Evolutionary conservation across 1,140 invertebrate genomes (phyloP), one percentile per base, ranked within the genome.

Genomic region (Matsumurasca onukii): DNA sequence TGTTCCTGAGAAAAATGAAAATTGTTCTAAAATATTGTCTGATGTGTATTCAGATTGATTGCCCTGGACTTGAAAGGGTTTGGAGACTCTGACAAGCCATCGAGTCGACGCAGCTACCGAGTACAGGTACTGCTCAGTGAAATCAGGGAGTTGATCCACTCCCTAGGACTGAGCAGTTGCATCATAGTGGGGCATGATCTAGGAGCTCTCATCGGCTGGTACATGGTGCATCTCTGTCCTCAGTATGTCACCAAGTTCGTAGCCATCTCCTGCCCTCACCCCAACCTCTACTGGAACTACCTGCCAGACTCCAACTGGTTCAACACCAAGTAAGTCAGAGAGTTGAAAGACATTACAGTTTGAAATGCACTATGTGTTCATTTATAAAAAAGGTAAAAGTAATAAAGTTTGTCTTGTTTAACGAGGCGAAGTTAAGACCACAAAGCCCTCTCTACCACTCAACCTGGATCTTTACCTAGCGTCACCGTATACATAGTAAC

Each of bases 21-120:
- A n/a, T n/a, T n/a, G n/a, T n/a, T n/a, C n/a, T n/a, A n/a, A n/a
- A n/a, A n/a, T n/a, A n/a, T n/a, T n/a, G n/a, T n/a, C n/a, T n/a
- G n/a, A 20, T 69, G 72, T 67, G 75, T 78, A 77, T 77, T 69
- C 74, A 91, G 89, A 71, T 87, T 91, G 22, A 82, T 93, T 12
- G 90, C 91, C 20, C 76, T 94, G 59, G 91, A 93, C 80, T 78
- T 91, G 71, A 88, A 92, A 78, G 92, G 92, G 27, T 95, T 92
- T 76, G 90, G 89, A 1, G 88, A 92, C 72, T 91, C 91, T 1
- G 91, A 92, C 71, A 93, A 93, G 78, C 92, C 92, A n/a, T 73
- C 75, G 22, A 85, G 82, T 39, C 79, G 84, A 31, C 76, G 79
- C 30, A 82, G 82, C 49, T 95, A 95, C 75, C 79, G 78, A 59